These are phyloP conservation scores for Hippocampus abdominalis DNA, from an alignment of 2,113 vertebrate species.

Conservation along the genomic window DNA sequence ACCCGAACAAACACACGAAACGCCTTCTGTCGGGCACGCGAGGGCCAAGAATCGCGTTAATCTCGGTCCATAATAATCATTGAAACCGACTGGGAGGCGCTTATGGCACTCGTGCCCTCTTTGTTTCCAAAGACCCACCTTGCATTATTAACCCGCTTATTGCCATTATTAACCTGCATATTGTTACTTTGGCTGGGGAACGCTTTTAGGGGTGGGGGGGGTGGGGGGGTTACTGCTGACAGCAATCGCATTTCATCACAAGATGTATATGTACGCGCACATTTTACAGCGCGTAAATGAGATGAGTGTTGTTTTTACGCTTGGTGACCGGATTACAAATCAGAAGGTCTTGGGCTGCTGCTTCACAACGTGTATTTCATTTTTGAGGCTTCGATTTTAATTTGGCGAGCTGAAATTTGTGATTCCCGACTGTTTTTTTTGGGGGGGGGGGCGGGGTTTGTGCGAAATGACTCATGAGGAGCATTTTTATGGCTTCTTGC, in stretches of 20 bases:
- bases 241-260: background rate
- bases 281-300: background rate
- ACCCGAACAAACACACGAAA: no score
- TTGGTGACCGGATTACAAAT: background rate
- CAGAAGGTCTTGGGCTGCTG: no score
- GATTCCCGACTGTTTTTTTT: no score
- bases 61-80: background rate
- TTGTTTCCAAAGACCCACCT: background rate
- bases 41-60: background rate
- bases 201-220: background rate
- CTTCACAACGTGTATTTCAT: no score
- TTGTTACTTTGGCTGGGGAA: background rate
- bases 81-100: background rate
- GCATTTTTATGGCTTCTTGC: no score
- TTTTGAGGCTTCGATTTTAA: no score
- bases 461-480: no score
- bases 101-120: background rate
- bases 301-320: background rate
- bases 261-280: background rate
- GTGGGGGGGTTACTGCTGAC: background rate
- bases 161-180: conserved; percentile 2
- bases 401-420: no score
- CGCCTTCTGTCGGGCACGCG: background rate
- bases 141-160: no score
- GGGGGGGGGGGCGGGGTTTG: no score